phyloP scores from a whole-genome alignment of 2,113 vertebrate genomes.

The Ctenodactylus gundi region DNA sequence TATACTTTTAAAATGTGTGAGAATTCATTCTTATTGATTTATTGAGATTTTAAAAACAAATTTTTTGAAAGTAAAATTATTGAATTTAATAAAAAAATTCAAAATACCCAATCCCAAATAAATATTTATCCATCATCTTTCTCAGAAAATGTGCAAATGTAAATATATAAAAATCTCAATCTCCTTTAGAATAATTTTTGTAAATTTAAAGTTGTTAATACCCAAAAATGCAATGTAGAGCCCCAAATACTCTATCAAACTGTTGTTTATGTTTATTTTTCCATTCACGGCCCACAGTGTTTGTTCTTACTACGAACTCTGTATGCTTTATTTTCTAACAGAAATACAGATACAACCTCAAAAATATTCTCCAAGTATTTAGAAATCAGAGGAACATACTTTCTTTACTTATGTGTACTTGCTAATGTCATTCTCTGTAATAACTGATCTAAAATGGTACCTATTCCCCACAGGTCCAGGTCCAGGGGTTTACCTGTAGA shows the following conservation, averaged over 20 bases:
- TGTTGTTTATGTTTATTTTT: background rate
- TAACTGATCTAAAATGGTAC: background rate
- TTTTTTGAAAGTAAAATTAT: background rate
- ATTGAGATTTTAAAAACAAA: background rate
- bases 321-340: background rate
- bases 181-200: background rate
- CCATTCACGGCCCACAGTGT: background rate
- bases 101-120: background rate
- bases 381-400: background rate
- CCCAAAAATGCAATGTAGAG: background rate
- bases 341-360: background rate
- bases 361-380: background rate
- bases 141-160: background rate
- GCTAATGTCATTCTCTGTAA: background rate
- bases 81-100: background rate
- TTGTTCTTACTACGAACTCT: background rate
- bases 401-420: background rate
- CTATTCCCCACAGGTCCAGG: accelerated
- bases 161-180: background rate
- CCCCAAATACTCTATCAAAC: background rate
- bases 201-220: background rate
- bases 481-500: background rate
- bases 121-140: background rate
- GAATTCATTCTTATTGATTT: background rate
- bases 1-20: background rate